Conservation (phyloP, 2,113 vertebrate species). For the Chaetorhynchus papuensis region DNA sequence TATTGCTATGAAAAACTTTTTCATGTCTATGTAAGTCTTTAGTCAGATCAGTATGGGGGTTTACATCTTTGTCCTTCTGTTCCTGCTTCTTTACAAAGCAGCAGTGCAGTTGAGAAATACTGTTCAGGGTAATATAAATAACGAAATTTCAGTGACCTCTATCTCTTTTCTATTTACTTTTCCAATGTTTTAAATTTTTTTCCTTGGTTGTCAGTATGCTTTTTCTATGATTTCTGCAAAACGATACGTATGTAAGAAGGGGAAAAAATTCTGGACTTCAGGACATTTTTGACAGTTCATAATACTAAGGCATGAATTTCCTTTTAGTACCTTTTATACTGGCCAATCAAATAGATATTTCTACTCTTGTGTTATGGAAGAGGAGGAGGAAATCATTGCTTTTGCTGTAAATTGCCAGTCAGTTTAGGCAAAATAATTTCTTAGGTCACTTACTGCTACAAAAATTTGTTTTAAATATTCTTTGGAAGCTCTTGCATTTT, state of each 20-base stretch:
- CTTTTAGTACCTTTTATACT: not conserved
- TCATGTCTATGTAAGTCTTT: not conserved
- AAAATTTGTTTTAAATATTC: not conserved
- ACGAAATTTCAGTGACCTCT: not conserved
- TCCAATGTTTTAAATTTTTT: not conserved
- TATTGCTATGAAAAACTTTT: not conserved
- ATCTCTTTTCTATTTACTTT: not conserved
- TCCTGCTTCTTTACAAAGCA: not conserved
- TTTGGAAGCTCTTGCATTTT: not conserved
- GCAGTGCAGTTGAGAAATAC: not conserved
- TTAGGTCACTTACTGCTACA: not conserved
- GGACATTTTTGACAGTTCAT: not conserved
- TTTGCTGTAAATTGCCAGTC: not conserved
- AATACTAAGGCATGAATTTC: not conserved
- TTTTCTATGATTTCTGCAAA: not conserved
- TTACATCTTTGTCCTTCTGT: not conserved
- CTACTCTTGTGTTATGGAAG: not conserved
- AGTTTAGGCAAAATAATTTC: not conserved
- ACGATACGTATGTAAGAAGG: fast-evolving
- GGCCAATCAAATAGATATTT: not conserved
- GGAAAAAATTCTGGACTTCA: not conserved
- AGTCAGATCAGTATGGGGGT: not conserved
- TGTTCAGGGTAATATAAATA: not conserved
- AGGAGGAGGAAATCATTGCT: not conserved
- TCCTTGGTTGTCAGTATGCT: not conserved